These are phyloP conservation scores for Tragelaphus strepsiceros DNA, from an alignment of 2,113 vertebrate genomes.

Conservation along the genomic window DNA sequence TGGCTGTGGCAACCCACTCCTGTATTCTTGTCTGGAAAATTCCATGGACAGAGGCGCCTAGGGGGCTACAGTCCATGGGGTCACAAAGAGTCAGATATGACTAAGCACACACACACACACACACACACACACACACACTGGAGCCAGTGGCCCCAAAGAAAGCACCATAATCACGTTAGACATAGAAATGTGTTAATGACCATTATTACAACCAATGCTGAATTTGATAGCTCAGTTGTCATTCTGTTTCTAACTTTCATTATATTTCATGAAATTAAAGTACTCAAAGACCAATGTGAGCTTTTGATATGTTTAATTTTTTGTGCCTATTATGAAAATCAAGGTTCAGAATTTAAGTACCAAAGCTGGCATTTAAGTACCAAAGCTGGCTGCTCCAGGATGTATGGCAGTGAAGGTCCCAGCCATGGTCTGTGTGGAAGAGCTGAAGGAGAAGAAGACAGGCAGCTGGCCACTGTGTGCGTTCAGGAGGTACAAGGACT, in stretches of 20 bases:
- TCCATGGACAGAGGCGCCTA: not conserved
- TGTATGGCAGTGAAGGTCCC: not conserved
- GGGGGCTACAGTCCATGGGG: not conserved
- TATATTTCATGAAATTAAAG: not conserved
- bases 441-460: accelerated
- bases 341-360: not conserved
- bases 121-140: not conserved
- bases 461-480: accelerated
- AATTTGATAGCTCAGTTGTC: not conserved
- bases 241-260: not conserved
- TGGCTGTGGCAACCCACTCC: not conserved
- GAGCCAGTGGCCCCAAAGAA: not conserved
- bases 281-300: not conserved
- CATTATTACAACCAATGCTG: not conserved
- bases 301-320: not conserved
- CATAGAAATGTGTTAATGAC: not conserved
- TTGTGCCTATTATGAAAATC: not conserved
- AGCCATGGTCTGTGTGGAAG: not conserved
- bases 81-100: not conserved
- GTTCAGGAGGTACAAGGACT: not conserved
- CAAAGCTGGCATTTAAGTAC: too few species aligned
- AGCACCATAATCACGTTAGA: not conserved
- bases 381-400: accelerated
- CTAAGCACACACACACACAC: not conserved
- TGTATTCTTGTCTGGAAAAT: not conserved